Conservation (phyloP, 1,140 invertebrate species). For the Zaprionus gabonicus region DNA sequence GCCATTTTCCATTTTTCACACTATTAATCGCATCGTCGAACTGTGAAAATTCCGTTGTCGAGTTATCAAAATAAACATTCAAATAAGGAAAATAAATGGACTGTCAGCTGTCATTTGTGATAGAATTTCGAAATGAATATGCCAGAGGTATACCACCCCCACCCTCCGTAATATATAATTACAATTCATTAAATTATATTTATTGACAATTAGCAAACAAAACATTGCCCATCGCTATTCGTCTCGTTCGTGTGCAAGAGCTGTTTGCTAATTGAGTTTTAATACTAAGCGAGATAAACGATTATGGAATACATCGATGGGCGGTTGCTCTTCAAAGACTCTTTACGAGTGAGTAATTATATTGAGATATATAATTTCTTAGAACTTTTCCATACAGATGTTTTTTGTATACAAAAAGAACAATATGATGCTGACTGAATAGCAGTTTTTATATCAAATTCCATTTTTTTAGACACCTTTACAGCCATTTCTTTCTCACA, state of each 20-base stretch:
- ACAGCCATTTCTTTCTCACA: neutral
- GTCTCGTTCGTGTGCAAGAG: constrained; percentile 26
- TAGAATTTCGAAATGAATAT: neutral
- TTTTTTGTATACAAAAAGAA: neutral
- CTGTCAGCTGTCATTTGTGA: neutral
- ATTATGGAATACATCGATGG: neutral
- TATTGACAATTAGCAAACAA: constrained; percentile 56
- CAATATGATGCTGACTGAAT: neutral
- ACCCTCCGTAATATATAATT: constrained; percentile 42
- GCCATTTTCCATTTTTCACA: neutral
- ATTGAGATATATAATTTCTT: neutral
- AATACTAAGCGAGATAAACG: constrained; percentile 26
- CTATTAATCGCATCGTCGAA: neutral
- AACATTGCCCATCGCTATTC: constrained; percentile 1
- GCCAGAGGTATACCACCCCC: neutral
- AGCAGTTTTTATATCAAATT: neutral
- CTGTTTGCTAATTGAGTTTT: constrained; percentile 61
- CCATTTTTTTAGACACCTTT: neutral
- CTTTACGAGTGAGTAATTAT: neutral
- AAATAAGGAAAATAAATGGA: constrained; percentile 3
- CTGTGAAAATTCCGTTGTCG: neutral
- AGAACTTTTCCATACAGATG: neutral
- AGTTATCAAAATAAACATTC: neutral
- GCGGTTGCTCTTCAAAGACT: neutral
- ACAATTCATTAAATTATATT: constrained; percentile 56